Base-by-base conservation (phyloP, 2,113 vertebrate species). In the Parus major region DNA sequence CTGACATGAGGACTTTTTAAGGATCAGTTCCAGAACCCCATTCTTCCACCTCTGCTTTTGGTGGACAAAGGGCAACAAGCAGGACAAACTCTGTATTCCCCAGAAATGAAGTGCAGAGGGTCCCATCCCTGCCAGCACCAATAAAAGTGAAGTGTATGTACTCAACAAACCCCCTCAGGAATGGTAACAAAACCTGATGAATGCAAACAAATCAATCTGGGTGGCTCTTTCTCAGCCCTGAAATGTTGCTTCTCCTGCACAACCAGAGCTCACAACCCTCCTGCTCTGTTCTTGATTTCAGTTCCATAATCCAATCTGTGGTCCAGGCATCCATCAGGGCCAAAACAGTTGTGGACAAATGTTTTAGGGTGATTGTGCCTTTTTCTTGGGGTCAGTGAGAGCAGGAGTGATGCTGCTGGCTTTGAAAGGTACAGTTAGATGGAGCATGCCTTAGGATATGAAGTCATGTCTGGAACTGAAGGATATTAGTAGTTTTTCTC, bases 381-480 rank as follows among this genome's bases (percentile, higher is more conserved):
- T 90, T 96, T 88, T 17, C 52, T 55, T 80, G 80, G 71, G 71
- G 82, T 84, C 42, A 77, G 35, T 47, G 46, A 75, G 49, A 92
- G 49, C 41, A 69, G 39, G 36, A 94, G 19, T 19, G 24, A 59
- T 75, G 35, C 56, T 88, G 61, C 80, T 83, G 66, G 91, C 88
- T 91, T 91, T 49, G 29, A 80, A 76, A 90, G 82, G 88, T 92
- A 29, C 87, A 77, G 68, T 79, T 56, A 83, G 92, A 86, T 87
- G 92, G 83, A 4, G 4, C 64, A 71, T 93, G 68, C 93, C 70
- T 76, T 53, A 93, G 92, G 64, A 11, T 96, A 88, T 98, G 97
- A 97, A 95, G 97, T 97, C 96, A 97, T 92, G 97, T 97, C 97
- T 97, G 95, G 81, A 85, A 85, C 65, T 73, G 66, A 92, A 97